These are phyloP conservation scores for Polyergus mexicanus DNA, from an alignment of 1,140 invertebrate genomes.

Conservation along the genomic window DNA sequence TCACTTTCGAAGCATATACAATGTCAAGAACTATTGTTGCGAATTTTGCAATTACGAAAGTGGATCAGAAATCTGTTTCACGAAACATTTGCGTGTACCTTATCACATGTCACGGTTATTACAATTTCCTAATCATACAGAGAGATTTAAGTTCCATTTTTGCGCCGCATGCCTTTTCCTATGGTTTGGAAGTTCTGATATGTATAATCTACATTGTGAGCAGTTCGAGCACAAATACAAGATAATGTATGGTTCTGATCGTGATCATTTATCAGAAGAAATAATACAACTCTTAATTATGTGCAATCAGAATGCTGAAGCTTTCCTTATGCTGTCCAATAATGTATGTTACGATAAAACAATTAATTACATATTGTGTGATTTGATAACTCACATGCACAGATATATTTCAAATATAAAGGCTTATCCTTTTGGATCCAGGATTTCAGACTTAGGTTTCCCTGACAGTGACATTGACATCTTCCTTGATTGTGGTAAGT, in stretches of 20 bases:
- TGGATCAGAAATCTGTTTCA: background rate
- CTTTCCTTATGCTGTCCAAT: background rate
- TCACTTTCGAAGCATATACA: background rate
- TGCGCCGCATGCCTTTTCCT: background rate
- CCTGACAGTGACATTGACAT: slow-evolving; percentile 85
- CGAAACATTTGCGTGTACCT: background rate
- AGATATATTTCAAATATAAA: slow-evolving; percentile 57
- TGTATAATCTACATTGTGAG: background rate
- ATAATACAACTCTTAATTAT: background rate
- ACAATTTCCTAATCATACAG: background rate
- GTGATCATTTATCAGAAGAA: background rate
- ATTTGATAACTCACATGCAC: background rate
- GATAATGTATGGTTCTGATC: no score
- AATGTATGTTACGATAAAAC: background rate
- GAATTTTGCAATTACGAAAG: background rate
- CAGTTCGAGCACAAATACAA: background rate
- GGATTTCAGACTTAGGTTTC: slow-evolving; percentile 82
- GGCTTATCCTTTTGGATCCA: slow-evolving; percentile 85
- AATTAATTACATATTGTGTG: background rate
- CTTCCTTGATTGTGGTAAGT: slow-evolving; percentile 84
- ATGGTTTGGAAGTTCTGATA: background rate
- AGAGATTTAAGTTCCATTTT: background rate
- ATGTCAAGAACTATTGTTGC: background rate
- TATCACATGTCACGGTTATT: background rate
- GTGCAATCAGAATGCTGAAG: background rate